Base-by-base conservation (phyloP, 2,888 invertebrate species). In the Hirtodrosophila cameraria region DNA sequence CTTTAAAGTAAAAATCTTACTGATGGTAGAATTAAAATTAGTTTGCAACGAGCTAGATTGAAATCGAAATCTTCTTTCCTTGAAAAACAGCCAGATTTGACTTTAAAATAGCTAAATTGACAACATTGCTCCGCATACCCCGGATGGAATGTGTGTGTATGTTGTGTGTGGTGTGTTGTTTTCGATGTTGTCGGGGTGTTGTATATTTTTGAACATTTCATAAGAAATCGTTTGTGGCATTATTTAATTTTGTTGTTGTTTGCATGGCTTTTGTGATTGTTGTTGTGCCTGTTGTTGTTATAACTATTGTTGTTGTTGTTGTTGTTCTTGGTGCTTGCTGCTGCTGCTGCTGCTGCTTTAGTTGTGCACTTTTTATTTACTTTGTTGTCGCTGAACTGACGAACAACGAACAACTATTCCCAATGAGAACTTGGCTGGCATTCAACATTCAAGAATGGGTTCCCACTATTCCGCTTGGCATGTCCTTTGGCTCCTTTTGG, bases 151-250 rank as follows among this genome's bases (percentile, higher is more conserved):
- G 43, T 62, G 36, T 43, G 16, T 46, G 33, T 36, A 45, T 46
- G 48, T 65, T 61, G 31, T 45, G 27, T 61, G 45, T 53, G 48
- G 48, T 48, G 20, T 58, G 58, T 39, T 25, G 52, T 11, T 67
- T 59, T 46, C 36, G 15, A 45, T 50, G 52, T 13, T 57, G 38
- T 50, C 27, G 45, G 31, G 12, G 30, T 54, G 52, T 52, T 67
- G 54, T 64, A 46, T 67, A 60, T 64, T 79, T 72, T 75, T 50
- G 62, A 72, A 45, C 55, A 72, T 75, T 81, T 76, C 63, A 65
- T 59, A 64, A 75, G 75, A 75, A 75, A 57, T 67, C 53, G 65
- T 73, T 73, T 59, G 62, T 65, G 65, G 74, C 74, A 62, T 69
- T 70, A 64, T 75, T 71, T 75, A 64, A 64, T 68, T 58, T 62